Conservation (phyloP, 1,140 invertebrate genomes). For the Pseudomyrmex gracilis region DNA sequence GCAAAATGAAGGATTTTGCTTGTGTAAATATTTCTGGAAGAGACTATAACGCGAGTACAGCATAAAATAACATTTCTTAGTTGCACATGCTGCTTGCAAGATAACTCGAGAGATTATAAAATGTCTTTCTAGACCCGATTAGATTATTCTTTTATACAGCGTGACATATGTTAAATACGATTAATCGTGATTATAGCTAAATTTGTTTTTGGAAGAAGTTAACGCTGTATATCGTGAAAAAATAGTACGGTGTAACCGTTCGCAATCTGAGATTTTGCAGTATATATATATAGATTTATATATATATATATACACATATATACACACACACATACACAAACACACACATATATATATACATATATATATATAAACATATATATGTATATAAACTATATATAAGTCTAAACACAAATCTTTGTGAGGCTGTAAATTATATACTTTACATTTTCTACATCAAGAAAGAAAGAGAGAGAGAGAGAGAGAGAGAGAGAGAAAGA, state of each 20-base stretch:
- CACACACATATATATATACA: constrained; percentile 23
- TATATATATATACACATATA: neutral
- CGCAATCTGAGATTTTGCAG: constrained; percentile 28
- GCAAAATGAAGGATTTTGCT: constrained; percentile 14
- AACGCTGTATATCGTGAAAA: constrained; percentile 15
- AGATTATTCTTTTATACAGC: constrained; percentile 68
- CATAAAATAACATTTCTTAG: neutral
- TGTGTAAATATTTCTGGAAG: neutral
- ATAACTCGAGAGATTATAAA: neutral
- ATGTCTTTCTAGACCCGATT: constrained; percentile 44
- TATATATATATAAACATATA: constrained; percentile 3
- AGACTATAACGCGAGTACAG: neutral
- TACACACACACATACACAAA: neutral
- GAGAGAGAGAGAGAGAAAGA: constrained; percentile 74
- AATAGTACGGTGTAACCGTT: constrained; percentile 3
- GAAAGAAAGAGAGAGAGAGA: constrained; percentile 40
- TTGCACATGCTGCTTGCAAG: neutral
- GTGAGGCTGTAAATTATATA: constrained; percentile 73
- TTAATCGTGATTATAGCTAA: constrained; percentile 22
- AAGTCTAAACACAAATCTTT: constrained; percentile 51
- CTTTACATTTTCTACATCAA: constrained; percentile 66
- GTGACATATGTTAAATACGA: neutral
- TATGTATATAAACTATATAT: constrained; percentile 13
- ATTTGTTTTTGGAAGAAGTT: neutral
- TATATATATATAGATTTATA: neutral